A percentile compares a stretch with the other conserved stretches of the same genome.
Evolutionary conservation across 2,888 invertebrate species (phyloP).

Genomic region (Eristalis pertinax): DNA sequence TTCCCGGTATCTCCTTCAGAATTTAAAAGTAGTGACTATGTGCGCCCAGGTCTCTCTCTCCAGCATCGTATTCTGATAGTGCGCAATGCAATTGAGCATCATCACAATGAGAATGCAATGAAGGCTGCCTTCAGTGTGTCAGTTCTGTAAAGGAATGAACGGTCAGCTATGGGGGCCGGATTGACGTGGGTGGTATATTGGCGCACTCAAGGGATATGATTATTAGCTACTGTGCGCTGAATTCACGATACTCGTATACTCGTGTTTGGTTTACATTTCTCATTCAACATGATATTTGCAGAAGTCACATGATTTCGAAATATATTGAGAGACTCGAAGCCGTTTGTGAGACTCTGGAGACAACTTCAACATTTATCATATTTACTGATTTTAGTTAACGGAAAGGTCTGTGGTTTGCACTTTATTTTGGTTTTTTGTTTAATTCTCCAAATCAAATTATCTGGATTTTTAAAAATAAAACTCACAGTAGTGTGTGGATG

Average conservation of each 20-base stretch:
- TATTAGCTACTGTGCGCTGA: constrained; percentile 68
- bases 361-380: neutral
- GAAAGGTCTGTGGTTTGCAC: no score
- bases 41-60: constrained; percentile 35
- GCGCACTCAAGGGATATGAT: constrained; percentile 67
- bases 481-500: no score
- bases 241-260: constrained; percentile 45
- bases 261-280: constrained; percentile 21
- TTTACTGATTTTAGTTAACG: neutral
- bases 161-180: constrained; percentile 6
- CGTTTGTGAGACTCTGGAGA: neutral
- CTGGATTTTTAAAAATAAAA: no score
- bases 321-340: neutral
- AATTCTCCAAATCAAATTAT: no score
- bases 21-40: constrained; percentile 3
- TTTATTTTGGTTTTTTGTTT: no score
- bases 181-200: constrained; percentile 69
- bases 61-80: constrained; percentile 51
- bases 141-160: constrained; percentile 46
- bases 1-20: constrained; percentile 36
- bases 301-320: neutral
- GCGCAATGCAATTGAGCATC: constrained; percentile 59
- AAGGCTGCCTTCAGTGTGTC: constrained; percentile 44
- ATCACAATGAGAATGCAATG: constrained; percentile 55
- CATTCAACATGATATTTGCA: neutral